Conservation (phyloP, 2,888 invertebrate genomes). For the Metopia argyrocephala region DNA sequence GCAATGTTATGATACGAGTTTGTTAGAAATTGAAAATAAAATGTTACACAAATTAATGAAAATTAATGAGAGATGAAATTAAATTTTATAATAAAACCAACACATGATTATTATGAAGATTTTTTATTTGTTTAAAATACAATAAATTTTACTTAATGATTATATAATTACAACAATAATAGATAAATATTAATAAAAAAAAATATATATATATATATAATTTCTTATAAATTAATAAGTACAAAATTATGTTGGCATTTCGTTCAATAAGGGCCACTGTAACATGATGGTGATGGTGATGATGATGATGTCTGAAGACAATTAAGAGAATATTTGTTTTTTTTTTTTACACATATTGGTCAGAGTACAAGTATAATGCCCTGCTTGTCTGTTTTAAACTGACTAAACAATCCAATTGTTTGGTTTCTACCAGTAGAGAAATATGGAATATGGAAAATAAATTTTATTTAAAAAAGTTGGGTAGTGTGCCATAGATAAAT, state of each 20-base stretch:
- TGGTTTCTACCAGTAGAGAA: too few species aligned
- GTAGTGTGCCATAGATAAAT: too few species aligned
- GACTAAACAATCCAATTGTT: too few species aligned
- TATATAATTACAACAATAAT: background rate
- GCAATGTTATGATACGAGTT: background rate
- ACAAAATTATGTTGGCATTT: background rate
- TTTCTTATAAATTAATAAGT: too few species aligned
- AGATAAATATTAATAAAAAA: too few species aligned
- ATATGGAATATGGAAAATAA: too few species aligned
- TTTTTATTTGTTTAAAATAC: background rate
- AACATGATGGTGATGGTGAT: background rate
- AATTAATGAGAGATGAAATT: background rate
- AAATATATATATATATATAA: too few species aligned
- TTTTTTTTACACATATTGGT: too few species aligned
- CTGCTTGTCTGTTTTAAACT: too few species aligned
- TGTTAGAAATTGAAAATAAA: background rate
- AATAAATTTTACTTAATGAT: background rate
- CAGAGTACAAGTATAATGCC: too few species aligned
- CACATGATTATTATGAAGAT: background rate
- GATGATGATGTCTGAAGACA: background rate
- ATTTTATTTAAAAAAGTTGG: too few species aligned
- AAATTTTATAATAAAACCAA: background rate
- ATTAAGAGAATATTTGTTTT: background rate
- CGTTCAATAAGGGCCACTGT: background rate
- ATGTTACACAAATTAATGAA: background rate